A percentile compares a stretch with the other conserved stretches of the same genome.
phyloP scores from a whole-genome alignment of 2,888 invertebrate species.

The Drosophila sordidapex region DNA sequence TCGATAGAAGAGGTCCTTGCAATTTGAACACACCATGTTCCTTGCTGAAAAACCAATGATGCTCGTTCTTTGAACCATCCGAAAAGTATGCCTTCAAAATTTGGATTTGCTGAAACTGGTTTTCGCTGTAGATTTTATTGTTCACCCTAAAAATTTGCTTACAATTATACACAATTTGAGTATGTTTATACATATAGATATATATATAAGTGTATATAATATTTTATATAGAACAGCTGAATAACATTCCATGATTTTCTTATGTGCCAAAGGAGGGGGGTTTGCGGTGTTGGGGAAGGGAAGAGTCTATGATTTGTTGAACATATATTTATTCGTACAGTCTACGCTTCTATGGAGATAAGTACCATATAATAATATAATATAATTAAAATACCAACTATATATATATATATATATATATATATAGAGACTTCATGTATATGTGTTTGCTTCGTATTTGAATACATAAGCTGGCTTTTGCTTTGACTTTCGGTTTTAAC shows the following conservation, averaged over 20 bases:
- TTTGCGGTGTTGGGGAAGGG: neutral
- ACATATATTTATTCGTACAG: conserved; percentile 38
- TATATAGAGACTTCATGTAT: conserved; percentile 5
- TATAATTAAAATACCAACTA: conserved; percentile 42
- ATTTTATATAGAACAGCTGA: conserved; percentile 49
- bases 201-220: conserved; percentile 23
- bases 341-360: conserved; percentile 53
- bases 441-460: conserved; percentile 24
- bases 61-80: neutral
- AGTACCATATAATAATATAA: conserved; percentile 25
- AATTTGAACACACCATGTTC: neutral
- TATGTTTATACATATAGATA: conserved; percentile 11
- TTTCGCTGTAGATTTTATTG: conserved; percentile 7
- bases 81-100: neutral
- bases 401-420: conserved; percentile 19
- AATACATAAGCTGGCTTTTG: conserved; percentile 32
- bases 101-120: neutral
- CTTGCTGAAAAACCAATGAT: neutral
- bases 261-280: neutral
- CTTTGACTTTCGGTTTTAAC: conserved; percentile 45
- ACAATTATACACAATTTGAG: neutral
- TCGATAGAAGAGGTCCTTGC: neutral
- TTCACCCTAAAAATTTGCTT: conserved; percentile 4
- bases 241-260: conserved; percentile 25
- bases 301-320: conserved; percentile 35